These are phyloP conservation scores for Xenopus laevis DNA, from an alignment of 2,113 vertebrate species.

Conservation along the genomic window DNA sequence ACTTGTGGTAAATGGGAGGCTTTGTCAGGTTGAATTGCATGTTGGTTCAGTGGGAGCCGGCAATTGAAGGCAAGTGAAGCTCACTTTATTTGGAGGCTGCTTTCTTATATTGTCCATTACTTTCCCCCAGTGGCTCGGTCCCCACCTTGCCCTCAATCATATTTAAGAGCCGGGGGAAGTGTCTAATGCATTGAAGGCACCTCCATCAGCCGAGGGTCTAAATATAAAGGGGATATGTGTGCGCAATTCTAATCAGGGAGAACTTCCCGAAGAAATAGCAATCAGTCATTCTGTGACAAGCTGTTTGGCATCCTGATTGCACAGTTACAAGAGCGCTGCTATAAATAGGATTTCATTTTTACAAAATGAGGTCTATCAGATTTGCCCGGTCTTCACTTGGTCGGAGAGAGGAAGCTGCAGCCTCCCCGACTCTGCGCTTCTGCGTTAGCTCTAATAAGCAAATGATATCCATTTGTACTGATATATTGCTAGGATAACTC, in stretches of 20 bases:
- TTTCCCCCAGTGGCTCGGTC: not conserved
- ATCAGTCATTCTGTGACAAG: constrained; percentile 44
- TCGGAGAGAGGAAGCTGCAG: constrained; percentile 1
- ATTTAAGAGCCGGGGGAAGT: not conserved
- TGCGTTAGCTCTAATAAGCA: constrained; percentile 30
- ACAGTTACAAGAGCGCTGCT: constrained; percentile 34
- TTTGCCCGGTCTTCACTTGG: constrained; percentile 19
- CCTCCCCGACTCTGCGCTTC: constrained; percentile 6
- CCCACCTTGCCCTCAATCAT: constrained; percentile 1
- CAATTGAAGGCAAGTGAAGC: too few relatives aligned
- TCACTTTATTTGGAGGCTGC: too few relatives aligned
- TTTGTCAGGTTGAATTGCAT: too few relatives aligned
- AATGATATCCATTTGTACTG: constrained; percentile 38
- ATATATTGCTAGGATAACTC: constrained; percentile 23
- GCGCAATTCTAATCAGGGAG: constrained; percentile 22
- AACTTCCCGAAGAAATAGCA: constrained; percentile 35
- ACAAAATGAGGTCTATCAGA: constrained; percentile 37
- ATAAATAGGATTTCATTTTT: constrained; percentile 43
- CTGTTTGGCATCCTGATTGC: constrained; percentile 43
- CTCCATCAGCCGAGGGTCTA: constrained; percentile 10
- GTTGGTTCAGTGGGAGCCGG: too few relatives aligned
- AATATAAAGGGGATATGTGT: constrained; percentile 20
- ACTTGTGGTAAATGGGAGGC: too few relatives aligned
- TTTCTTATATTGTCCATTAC: too few relatives aligned
- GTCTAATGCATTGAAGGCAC: not conserved